Evolutionary conservation across 2,888 invertebrate genomes (phyloP).

Genomic region (Baronia brevicornis): DNA sequence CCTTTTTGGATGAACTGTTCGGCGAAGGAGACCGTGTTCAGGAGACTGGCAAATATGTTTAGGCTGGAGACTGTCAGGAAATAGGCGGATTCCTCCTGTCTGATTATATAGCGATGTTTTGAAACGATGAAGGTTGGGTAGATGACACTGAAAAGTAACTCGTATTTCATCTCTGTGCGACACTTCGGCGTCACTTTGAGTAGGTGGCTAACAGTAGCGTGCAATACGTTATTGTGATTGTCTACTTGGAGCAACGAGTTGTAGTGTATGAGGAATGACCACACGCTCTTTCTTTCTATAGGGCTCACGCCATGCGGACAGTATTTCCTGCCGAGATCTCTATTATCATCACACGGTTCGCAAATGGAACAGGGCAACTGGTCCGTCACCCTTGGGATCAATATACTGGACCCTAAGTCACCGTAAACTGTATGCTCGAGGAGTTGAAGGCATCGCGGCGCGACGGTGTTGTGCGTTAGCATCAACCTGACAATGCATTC

Average conservation of each 20-base stretch:
- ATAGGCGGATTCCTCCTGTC: conserved; percentile 64
- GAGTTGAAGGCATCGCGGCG: conserved; percentile 63
- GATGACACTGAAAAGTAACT: conserved; percentile 76
- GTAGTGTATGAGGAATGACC: conserved; percentile 77
- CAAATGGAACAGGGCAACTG: conserved; percentile 61
- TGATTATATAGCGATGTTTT: conserved; percentile 63
- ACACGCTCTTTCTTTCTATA: conserved; percentile 53
- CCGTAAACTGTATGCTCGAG: conserved; percentile 76
- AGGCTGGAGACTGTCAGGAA: conserved; percentile 77
- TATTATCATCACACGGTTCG: conserved; percentile 43
- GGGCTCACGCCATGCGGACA: conserved; percentile 46
- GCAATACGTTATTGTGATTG: conserved; percentile 69
- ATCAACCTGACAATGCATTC: conserved; percentile 67
- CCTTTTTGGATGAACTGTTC: conserved; percentile 76
- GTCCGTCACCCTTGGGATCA: conserved; percentile 47
- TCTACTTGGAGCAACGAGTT: conserved; percentile 72
- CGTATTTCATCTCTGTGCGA: conserved; percentile 69
- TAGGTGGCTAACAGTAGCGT: conserved; percentile 74
- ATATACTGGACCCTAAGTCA: conserved; percentile 71
- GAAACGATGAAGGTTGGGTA: conserved; percentile 77
- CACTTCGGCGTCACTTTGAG: conserved; percentile 75
- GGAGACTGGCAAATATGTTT: conserved; percentile 74
- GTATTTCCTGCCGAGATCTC: conserved; percentile 35
- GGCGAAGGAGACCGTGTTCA: conserved; percentile 72
- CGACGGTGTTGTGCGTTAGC: conserved; percentile 47